Base-by-base conservation (phyloP, 2,888 invertebrate genomes). In the Caenorhabditis sp. region DNA sequence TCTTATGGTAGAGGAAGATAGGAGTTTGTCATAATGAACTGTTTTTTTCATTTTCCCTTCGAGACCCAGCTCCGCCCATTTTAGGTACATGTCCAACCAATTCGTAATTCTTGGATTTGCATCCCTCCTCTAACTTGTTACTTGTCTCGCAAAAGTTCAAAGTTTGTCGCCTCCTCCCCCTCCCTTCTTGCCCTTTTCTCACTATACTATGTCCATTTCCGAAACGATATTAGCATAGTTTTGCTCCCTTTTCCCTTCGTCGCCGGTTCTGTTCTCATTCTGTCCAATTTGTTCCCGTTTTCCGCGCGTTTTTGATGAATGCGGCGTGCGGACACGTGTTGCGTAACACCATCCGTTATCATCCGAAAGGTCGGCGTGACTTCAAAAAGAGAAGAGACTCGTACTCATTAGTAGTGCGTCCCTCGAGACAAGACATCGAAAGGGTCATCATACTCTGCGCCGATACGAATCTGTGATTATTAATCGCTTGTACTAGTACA, bases 401-500 rank as follows among this genome's bases (percentile, higher is more conserved):
- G 76, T 67, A 76, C 67, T 76, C 67, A 67, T 76, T 76, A 76
- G 76, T 76, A n/a, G n/a, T n/a, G n/a, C 64, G 65, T 70, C 72
- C 64, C 70, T 62, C 64, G 32, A 55, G 72, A 28, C 26, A 60
- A 4, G 32, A 32, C 32, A 9, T 9, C 4, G 9, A 32, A 32
- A 51, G 61, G 70, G 70, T 53, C 70, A 70, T 70, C 53, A 60
- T 51, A 53, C 53, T 50, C 24, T 32, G n/a, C 32, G 32, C 20
- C 18, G 72, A 64, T 64, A 72, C 50, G 50, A 56, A 72, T 72
- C 72, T 72, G 64, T 64, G 72, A 72, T 72, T 72, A 72, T 72
- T n/a, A 72, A 72, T 64, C 64, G 64, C 51, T 40, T 70, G 70
- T 70, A 71, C 64, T 72, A 47, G 35, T 64, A 64, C 71, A 37